Conservation (phyloP, 1,140 invertebrate genomes). For the Heliconius congener region DNA sequence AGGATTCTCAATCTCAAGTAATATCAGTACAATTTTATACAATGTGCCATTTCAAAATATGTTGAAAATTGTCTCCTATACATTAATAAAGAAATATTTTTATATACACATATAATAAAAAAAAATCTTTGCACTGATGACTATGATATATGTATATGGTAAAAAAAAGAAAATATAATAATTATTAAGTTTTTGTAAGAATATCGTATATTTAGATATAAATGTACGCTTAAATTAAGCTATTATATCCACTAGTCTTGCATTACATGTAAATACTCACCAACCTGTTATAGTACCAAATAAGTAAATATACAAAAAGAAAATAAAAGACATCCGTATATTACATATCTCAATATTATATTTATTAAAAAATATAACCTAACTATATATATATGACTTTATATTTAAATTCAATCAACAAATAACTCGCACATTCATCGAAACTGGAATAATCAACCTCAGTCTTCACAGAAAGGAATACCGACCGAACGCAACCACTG, state of each 20-base stretch:
- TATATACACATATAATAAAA: background rate
- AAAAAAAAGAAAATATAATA: background rate
- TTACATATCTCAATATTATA: constrained; percentile 82
- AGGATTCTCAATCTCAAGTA: too few species aligned
- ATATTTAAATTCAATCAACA: constrained; percentile 81
- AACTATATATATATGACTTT: constrained; percentile 80
- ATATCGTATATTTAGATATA: background rate
- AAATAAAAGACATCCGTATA: constrained; percentile 68
- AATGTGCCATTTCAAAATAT: too few species aligned
- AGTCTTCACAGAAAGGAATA: constrained; percentile 77
- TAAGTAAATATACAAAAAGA: background rate
- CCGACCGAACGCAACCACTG: constrained; percentile 65
- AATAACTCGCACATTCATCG: constrained; percentile 78
- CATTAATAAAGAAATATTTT: too few species aligned
- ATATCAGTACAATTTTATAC: too few species aligned
- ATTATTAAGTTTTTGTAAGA: background rate
- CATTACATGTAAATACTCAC: background rate
- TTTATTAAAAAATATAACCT: constrained; percentile 82
- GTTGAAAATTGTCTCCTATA: too few species aligned
- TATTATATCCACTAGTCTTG: background rate
- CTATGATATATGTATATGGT: background rate
- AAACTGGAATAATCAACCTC: constrained; percentile 80
- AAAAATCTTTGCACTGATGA: background rate
- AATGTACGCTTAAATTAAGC: background rate
- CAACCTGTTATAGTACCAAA: background rate